A percentile compares a stretch with the other conserved stretches of the same genome.
Conservation (phyloP, 2,888 invertebrate genomes). For the Nephrotoma guestfalica region DNA sequence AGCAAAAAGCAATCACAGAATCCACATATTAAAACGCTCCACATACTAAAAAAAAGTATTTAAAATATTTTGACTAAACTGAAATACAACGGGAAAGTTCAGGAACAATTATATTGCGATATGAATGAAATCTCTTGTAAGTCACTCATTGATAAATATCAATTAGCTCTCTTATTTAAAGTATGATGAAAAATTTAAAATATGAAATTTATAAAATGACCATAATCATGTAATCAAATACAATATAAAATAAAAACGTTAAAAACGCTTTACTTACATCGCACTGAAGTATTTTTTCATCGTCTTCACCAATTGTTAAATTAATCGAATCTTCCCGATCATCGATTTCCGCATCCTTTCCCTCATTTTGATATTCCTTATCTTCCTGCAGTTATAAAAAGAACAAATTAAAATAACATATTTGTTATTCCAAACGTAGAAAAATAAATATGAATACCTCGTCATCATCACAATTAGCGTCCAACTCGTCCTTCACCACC, state of each 20-base stretch:
- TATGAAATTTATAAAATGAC: too few relatives aligned
- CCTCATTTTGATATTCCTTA: conserved; percentile 19
- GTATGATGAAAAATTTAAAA: too few relatives aligned
- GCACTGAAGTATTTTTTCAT: conserved; percentile 57
- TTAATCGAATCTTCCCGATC: conserved; percentile 70
- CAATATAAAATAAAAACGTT: neutral
- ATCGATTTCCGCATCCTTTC: conserved; percentile 37
- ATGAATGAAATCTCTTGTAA: too few relatives aligned
- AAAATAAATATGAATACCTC: conserved; percentile 4
- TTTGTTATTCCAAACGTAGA: neutral
- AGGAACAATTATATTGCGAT: too few relatives aligned
- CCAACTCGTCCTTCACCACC: conserved; percentile 6
- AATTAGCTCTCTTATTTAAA: too few relatives aligned
- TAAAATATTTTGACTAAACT: too few relatives aligned
- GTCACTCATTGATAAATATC: too few relatives aligned
- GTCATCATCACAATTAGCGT: conserved; percentile 7
- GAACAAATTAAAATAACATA: neutral
- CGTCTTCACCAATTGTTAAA: conserved; percentile 67
- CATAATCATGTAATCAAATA: too few relatives aligned
- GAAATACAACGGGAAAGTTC: too few relatives aligned
- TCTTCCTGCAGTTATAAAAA: conserved; percentile 10
- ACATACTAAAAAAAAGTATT: too few relatives aligned
- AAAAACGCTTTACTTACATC: conserved; percentile 37
- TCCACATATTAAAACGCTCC: too few relatives aligned
- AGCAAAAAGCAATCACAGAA: too few relatives aligned